These are phyloP conservation scores for Coptotermes formosanus DNA, from an alignment of 1,140 invertebrate genomes.

Conservation along the genomic window DNA sequence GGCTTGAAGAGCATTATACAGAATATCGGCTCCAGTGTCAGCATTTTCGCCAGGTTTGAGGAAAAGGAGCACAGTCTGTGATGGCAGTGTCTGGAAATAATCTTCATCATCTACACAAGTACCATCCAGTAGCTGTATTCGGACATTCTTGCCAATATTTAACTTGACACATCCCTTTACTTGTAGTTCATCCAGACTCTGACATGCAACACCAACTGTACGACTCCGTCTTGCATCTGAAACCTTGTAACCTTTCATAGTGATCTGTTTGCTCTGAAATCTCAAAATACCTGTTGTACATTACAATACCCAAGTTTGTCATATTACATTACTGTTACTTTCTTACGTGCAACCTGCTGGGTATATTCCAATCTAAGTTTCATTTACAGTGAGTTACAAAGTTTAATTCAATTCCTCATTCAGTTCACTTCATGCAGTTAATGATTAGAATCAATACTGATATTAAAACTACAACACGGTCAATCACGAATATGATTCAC, in stretches of 20 bases:
- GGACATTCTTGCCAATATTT: constrained; percentile 44
- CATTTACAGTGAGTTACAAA: no score
- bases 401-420: no score
- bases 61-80: constrained; percentile 69
- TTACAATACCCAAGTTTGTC: no score
- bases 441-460: no score
- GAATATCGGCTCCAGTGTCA: constrained; percentile 62
- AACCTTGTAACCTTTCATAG: constrained; percentile 70
- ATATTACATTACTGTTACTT: no score
- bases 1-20: constrained; percentile 59
- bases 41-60: constrained; percentile 60
- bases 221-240: constrained; percentile 61
- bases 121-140: constrained; percentile 59
- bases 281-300: no score
- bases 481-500: no score
- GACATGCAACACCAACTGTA: constrained; percentile 67
- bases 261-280: constrained; percentile 37
- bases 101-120: constrained; percentile 70
- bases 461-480: no score
- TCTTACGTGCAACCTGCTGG: no score
- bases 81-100: constrained; percentile 67
- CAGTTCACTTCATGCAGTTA: no score
- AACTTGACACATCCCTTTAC: constrained; percentile 65
- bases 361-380: no score
- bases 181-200: constrained; percentile 59